Base-by-base conservation (phyloP, 1,140 invertebrate genomes). In the Drosophila gunungcola region DNA sequence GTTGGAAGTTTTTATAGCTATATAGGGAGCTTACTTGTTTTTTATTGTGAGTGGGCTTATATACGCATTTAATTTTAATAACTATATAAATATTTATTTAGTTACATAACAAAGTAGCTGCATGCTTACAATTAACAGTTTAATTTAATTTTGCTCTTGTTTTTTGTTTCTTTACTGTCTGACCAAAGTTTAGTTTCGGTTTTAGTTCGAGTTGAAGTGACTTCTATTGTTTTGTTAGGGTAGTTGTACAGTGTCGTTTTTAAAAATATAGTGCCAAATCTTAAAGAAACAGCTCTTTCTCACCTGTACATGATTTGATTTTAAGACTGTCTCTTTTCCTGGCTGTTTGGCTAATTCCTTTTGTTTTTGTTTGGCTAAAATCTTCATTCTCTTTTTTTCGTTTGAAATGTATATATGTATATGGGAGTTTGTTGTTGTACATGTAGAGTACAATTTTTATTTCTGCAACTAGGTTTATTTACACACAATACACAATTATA, bases 51-150 rank as follows among this genome's bases (percentile, higher is more conserved):
- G 49, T 58, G 21, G 54, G 48, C 77, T 45, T 51, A 73, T 75
- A 41, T 54, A 58, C 67, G 49, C 62, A 68, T 76, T 77, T 77
- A 60, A 63, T 65, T 36, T 88, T 88, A 82, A 82, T 86, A 58
- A 67, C 69, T 82, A 82, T 75, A 65, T 82, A 79, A 86, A 82
- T 86, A 82, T 86, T 88, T 83, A 81, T 81, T 78, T 86, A 82
- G 69, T 79, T 69, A 79, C 83, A 89, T 83, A 88, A 89, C 83
- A 89, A 83, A 89, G 79, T 86, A 78, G 74, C 64, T 88, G 70
- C 75, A 68, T 73, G 70, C 70, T 88, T 83, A 79, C 58, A 79
- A 73, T 78, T 88, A 79, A 83, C 83, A 83, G 74, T 79, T 78
- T 72, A 39, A 76, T 72, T 70, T 67, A 41, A 63, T 72, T 80